Percentiles rank a stretch among this genome's conserved stretches.
These are phyloP conservation scores for Sylvicola fuscatus DNA, from an alignment of 2,888 invertebrate genomes.

Conservation along the genomic window DNA sequence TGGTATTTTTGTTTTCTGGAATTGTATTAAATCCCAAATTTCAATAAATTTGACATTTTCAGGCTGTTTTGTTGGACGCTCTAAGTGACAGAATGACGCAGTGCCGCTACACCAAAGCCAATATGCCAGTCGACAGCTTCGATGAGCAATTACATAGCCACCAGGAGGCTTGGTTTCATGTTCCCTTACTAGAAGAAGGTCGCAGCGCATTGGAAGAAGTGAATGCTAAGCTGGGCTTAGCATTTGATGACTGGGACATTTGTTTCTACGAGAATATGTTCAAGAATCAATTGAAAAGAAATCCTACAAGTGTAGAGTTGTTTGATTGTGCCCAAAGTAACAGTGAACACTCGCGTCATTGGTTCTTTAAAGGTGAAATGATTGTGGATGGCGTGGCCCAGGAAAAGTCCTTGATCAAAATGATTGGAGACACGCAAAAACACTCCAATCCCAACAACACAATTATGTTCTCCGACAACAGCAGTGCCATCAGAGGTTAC, in stretches of 20 bases:
- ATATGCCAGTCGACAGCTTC: constrained; percentile 41
- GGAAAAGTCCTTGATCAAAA: constrained; percentile 66
- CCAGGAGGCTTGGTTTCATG: constrained; percentile 62
- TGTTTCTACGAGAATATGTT: constrained; percentile 80
- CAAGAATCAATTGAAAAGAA: constrained; percentile 56
- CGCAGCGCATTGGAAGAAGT: constrained; percentile 61
- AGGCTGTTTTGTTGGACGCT: constrained; percentile 31
- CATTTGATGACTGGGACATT: constrained; percentile 85
- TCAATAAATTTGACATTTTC: constrained; percentile 11
- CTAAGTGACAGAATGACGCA: constrained; percentile 89
- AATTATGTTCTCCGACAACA: constrained; percentile 94
- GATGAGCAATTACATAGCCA: constrained; percentile 40
- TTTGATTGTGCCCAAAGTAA: constrained; percentile 97
- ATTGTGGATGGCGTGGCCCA: constrained; percentile 58
- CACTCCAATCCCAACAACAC: constrained; percentile 80
- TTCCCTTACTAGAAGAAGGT: constrained; percentile 63
- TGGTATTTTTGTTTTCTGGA: constrained; percentile 8
- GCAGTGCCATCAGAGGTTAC: constrained; percentile 81
- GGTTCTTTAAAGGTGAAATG: constrained; percentile 93
- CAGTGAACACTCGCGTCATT: constrained; percentile 95
- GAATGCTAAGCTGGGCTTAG: constrained; percentile 60
- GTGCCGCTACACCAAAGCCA: constrained; percentile 52
- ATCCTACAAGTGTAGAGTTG: constrained; percentile 93
- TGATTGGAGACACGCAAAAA: constrained; percentile 80
- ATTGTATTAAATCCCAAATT: too few species aligned